Conservation (phyloP, 1,140 invertebrate species). For the Anoplophora glabripennis region DNA sequence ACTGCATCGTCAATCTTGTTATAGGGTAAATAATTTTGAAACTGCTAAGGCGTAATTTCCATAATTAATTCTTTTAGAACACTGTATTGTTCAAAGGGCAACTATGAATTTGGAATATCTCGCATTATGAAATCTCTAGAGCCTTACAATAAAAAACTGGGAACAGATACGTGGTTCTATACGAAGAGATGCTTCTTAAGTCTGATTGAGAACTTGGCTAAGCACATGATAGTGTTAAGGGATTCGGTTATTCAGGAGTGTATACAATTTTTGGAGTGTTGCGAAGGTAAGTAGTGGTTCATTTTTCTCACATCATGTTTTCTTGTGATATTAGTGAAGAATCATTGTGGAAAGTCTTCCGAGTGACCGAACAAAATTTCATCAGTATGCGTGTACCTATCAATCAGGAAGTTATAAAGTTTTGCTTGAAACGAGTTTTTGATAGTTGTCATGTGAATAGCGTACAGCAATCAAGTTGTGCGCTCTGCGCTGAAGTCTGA, state of each 20-base stretch:
- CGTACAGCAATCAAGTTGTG: too few relatives aligned
- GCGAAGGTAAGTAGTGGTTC: slow-evolving; percentile 59
- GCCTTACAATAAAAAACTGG: slow-evolving; percentile 92
- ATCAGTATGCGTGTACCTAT: too few relatives aligned
- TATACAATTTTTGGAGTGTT: slow-evolving; percentile 89
- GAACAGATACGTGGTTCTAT: slow-evolving; percentile 97
- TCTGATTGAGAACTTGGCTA: slow-evolving; percentile 87
- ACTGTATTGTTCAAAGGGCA: slow-evolving; percentile 97
- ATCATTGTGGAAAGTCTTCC: too few relatives aligned
- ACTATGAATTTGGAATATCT: slow-evolving; percentile 99
- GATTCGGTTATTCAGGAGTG: slow-evolving; percentile 89
- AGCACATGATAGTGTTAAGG: slow-evolving; percentile 86
- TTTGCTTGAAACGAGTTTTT: too few relatives aligned
- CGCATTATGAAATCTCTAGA: slow-evolving; percentile 97
- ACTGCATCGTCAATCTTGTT: slow-evolving; percentile 98
- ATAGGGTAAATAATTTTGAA: slow-evolving; percentile 68
- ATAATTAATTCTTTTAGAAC: slow-evolving; percentile 57
- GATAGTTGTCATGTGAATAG: too few relatives aligned
- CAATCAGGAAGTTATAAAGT: too few relatives aligned
- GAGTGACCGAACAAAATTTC: too few relatives aligned
- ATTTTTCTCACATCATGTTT: background rate
- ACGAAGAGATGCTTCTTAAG: slow-evolving; percentile 93
- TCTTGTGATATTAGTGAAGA: too few relatives aligned
- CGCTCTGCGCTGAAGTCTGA: too few relatives aligned
- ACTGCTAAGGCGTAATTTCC: background rate